Evolutionary conservation across 2,888 invertebrate genomes (phyloP).

Genomic region (Acleris emargana): DNA sequence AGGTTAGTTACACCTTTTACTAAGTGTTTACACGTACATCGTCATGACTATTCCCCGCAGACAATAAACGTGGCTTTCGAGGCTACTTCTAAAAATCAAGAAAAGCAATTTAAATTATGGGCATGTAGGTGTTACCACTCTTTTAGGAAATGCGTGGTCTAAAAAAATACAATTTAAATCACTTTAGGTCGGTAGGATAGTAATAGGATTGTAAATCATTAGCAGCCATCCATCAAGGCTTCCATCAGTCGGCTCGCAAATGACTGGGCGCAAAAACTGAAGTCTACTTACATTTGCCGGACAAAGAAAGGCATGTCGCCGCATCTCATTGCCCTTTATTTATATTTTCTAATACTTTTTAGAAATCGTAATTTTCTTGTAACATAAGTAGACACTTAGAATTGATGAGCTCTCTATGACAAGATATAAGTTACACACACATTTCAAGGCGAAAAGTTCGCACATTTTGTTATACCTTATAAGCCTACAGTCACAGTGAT

Average conservation of each 20-base stretch:
- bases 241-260: constrained; percentile 38
- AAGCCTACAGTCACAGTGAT: too few species aligned
- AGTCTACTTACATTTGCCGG: constrained; percentile 33
- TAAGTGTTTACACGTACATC: too few species aligned
- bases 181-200: constrained; percentile 28
- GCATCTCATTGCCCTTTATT: constrained; percentile 41
- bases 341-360: constrained; percentile 34
- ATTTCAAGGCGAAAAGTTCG: too few species aligned
- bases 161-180: constrained; percentile 38
- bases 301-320: constrained; percentile 33
- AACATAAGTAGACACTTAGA: constrained; percentile 1
- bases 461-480: too few species aligned
- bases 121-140: too few species aligned
- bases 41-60: too few species aligned
- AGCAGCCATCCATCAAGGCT: constrained; percentile 37
- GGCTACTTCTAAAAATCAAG: too few species aligned
- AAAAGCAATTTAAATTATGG: too few species aligned
- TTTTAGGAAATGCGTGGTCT: not conserved
- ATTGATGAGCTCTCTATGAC: constrained; percentile 6
- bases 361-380: constrained; percentile 21
- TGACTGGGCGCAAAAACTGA: constrained; percentile 41
- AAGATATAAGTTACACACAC: not conserved
- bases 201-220: constrained; percentile 34
- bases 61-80: too few species aligned
- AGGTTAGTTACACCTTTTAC: too few species aligned